phyloP scores from a whole-genome alignment of 1,140 invertebrate genomes.

The Trialeurodes vaporariorum region DNA sequence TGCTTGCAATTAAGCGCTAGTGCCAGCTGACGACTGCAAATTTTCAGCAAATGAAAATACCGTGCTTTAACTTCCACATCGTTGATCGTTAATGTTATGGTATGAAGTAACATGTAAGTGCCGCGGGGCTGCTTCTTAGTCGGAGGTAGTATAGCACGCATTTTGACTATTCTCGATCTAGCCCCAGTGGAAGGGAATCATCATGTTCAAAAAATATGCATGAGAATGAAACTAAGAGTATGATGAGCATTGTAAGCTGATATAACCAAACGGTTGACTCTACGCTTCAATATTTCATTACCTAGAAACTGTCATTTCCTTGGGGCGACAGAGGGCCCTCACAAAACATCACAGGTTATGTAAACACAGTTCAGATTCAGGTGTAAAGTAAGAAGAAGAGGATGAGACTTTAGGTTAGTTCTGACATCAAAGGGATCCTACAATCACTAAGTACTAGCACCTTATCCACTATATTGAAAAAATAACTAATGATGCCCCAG shows the following conservation, averaged over 20 bases:
- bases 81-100: not conserved
- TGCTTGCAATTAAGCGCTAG: too few relatives aligned
- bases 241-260: not conserved
- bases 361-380: too few relatives aligned
- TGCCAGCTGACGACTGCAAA: not conserved
- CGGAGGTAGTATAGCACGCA: not conserved
- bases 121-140: not conserved
- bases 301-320: not conserved
- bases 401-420: too few relatives aligned
- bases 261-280: too few relatives aligned
- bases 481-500: slow-evolving; percentile 9
- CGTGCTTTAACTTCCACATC: not conserved
- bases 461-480: not conserved
- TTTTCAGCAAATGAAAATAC: not conserved
- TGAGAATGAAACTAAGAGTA: not conserved
- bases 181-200: not conserved
- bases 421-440: too few relatives aligned
- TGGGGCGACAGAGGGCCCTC: too few relatives aligned
- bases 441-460: not conserved
- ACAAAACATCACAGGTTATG: too few relatives aligned
- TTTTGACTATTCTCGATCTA: not conserved
- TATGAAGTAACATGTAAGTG: not conserved
- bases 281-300: not conserved
- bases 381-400: too few relatives aligned
- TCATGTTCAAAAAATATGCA: not conserved